Evolutionary conservation across 2,797 vertebrate species (phyloP), one percentile per base, ranked within the genome.

Genomic region (Rhodeus uyekii): DNA sequence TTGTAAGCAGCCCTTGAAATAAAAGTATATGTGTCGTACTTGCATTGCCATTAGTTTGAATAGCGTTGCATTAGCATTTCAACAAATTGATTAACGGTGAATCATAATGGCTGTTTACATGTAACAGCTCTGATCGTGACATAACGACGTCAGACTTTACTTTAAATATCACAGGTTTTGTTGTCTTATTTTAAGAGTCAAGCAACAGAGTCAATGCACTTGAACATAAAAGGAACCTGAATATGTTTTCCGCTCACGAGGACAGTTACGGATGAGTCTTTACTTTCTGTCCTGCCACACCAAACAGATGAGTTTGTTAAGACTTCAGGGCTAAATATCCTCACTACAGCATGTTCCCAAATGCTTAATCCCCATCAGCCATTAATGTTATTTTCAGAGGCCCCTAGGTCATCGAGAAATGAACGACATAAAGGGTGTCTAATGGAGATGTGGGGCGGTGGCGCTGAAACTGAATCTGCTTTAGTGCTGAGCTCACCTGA

Each of bases 401-500:
- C 77, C 67, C 65, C 38, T 19, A 50, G 83, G 46, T 48, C 64
- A 73, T 27, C 22, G n/a, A 32, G 61, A 71, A 71, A 53, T 9
- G 22, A 75, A 64, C 19, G 24, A 22, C 27, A 75, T 34, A 58
- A 81, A 67, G 46, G 78, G 19, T 14, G 24, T 71, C 71, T 76
- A 58, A 81, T 68, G 74, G 64, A 71, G 53, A 63, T 36, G 74
- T 48, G 38, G 80, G 74, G 55, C 27, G 39, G 36, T 4, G 46
- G 53, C 8, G 2, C 58, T 32, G 32, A 46, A 46, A 48, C 34
- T 81, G 69, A 81, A 73, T 73, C 69, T 72, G 58, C 80, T 86
- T 86, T 85, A 80, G 58, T 63, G 81, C 79, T 65, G 29, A 76
- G 61, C 76, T 48, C 48, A 67, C 79, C 67, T 44, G 53, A 42